These are phyloP conservation scores for Drosophila elegans DNA, from an alignment of 1,140 invertebrate genomes.

Conservation along the genomic window DNA sequence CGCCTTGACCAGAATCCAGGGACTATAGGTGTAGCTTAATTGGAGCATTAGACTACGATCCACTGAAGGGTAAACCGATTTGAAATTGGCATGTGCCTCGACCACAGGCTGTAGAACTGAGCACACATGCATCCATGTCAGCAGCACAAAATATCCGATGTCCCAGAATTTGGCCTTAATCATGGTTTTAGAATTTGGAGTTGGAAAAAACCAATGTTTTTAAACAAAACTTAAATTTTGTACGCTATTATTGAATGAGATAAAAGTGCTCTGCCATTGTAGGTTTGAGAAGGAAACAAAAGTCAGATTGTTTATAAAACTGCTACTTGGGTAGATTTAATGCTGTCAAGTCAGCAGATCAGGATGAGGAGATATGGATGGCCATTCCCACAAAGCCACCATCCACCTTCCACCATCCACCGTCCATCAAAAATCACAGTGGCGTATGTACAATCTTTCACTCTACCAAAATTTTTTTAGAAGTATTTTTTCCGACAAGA, in stretches of 20 bases:
- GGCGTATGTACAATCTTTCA: too few relatives aligned
- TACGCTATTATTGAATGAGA: background rate
- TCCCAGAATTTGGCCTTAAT: constrained; percentile 49
- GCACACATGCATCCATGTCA: constrained; percentile 47
- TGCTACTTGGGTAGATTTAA: too few relatives aligned
- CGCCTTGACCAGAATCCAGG: constrained; percentile 42
- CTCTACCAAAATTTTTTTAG: too few relatives aligned
- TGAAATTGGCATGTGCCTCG: constrained; percentile 46
- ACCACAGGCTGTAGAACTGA: constrained; percentile 38
- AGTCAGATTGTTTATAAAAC: too few relatives aligned
- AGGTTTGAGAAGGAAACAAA: background rate
- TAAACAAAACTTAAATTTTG: background rate
- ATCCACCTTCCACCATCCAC: too few relatives aligned
- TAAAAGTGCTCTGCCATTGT: background rate
- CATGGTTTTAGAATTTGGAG: constrained; percentile 22
- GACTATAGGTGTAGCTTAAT: constrained; percentile 52
- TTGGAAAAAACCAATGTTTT: background rate
- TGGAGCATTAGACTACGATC: constrained; percentile 37
- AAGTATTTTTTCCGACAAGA: too few relatives aligned
- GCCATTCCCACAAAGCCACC: background rate
- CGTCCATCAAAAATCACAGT: too few relatives aligned
- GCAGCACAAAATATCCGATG: constrained; percentile 13
- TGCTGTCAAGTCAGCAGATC: too few relatives aligned
- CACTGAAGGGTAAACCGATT: constrained; percentile 21
- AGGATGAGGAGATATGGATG: too few relatives aligned